Conservation (phyloP, 2,888 invertebrate species). For the Gastrophysa polygoni region DNA sequence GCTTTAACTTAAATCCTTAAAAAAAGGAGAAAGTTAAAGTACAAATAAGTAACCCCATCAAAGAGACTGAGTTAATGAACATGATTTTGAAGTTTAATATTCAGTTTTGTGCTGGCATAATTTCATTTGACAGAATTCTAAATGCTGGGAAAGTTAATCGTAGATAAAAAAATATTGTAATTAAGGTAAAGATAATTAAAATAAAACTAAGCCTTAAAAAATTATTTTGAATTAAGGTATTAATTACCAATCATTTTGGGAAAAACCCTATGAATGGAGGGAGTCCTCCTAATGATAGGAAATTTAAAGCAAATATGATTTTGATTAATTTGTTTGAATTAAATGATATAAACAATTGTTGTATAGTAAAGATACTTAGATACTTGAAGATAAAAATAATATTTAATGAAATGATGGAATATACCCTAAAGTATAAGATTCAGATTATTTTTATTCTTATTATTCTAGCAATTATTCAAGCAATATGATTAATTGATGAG, state of each 20-base stretch:
- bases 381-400: slow-evolving; percentile 60
- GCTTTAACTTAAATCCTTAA: slow-evolving; percentile 65
- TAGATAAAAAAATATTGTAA: slow-evolving; percentile 53
- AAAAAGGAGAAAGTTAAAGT: slow-evolving; percentile 15
- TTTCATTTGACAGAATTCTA: slow-evolving; percentile 47
- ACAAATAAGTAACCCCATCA: slow-evolving; percentile 10
- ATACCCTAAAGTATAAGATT: slow-evolving; percentile 57
- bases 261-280: slow-evolving; percentile 68
- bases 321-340: slow-evolving; percentile 57
- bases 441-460: slow-evolving; percentile 23
- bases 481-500: slow-evolving; percentile 69
- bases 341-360: slow-evolving; percentile 61
- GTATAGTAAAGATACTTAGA: slow-evolving; percentile 61
- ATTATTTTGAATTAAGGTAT: slow-evolving; percentile 60
- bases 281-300: slow-evolving; percentile 65
- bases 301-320: slow-evolving; percentile 62
- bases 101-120: neutral
- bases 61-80: slow-evolving; percentile 1
- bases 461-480: slow-evolving; percentile 56
- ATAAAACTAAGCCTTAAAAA: slow-evolving; percentile 58
- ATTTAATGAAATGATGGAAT: slow-evolving; percentile 56
- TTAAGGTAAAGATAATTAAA: slow-evolving; percentile 51
- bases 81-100: slow-evolving; percentile 10
- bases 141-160: slow-evolving; percentile 61
- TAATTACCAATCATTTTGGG: slow-evolving; percentile 66